These are phyloP conservation scores for Lagodon rhomboides DNA, from an alignment of 2,797 vertebrate genomes.

Conservation along the genomic window DNA sequence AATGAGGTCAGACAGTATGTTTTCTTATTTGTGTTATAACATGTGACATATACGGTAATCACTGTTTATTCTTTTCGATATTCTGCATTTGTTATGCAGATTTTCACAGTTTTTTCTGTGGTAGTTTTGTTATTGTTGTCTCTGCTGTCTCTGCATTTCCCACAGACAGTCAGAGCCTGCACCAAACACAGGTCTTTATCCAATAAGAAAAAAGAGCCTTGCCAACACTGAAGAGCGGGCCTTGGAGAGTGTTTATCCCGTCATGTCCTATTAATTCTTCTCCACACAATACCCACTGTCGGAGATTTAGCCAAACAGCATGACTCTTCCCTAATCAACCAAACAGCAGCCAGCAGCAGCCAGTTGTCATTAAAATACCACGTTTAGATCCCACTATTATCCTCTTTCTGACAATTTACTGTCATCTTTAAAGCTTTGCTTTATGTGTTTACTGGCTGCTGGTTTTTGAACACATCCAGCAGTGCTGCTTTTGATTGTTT, in stretches of 20 bases:
- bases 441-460: constrained; percentile 6
- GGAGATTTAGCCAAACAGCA: constrained; percentile 69
- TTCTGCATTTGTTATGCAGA: constrained; percentile 18
- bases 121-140: constrained; percentile 22
- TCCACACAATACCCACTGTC: constrained; percentile 62
- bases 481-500: not conserved
- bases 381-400: constrained; percentile 30
- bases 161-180: constrained; percentile 39
- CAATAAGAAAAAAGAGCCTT: constrained; percentile 42
- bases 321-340: constrained; percentile 59
- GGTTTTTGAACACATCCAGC: not conserved
- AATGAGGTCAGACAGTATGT: not conserved
- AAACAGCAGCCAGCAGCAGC: constrained; percentile 61
- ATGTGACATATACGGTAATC: not conserved
- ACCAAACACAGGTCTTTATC: constrained; percentile 58
- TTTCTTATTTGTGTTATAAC: constrained; percentile 2
- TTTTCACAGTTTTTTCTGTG: not conserved
- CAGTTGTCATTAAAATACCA: constrained; percentile 57
- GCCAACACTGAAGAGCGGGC: constrained; percentile 49
- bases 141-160: constrained; percentile 35
- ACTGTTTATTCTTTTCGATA: not conserved
- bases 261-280: constrained; percentile 77
- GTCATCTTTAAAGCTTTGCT: constrained; percentile 25
- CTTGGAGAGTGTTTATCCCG: constrained; percentile 70
- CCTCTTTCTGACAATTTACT: constrained; percentile 20